A percentile compares a stretch with the other conserved stretches of the same genome.
These are phyloP conservation scores for Strigamia crassipes DNA, from an alignment of 2,888 invertebrate species.

Conservation along the genomic window DNA sequence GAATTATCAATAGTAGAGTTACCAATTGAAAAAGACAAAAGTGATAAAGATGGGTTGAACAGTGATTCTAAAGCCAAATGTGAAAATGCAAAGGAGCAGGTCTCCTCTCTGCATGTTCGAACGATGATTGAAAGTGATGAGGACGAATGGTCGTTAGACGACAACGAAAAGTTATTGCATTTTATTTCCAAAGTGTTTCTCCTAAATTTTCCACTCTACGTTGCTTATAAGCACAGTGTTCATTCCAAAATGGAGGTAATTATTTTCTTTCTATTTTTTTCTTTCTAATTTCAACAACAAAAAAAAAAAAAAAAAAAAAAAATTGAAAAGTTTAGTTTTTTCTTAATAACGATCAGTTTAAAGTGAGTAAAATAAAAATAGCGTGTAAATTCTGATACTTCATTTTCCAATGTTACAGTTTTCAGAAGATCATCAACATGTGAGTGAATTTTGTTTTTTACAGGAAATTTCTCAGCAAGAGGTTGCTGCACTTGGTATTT, in stretches of 20 bases:
- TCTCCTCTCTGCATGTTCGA: slow-evolving; percentile 23
- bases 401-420: slow-evolving; percentile 15
- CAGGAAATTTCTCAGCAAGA: slow-evolving; percentile 80
- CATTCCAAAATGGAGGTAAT: slow-evolving; percentile 72
- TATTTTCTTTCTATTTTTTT: slow-evolving; percentile 21
- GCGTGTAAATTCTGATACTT: background rate
- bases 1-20: slow-evolving; percentile 21
- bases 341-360: background rate
- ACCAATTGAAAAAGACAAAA: slow-evolving; percentile 53
- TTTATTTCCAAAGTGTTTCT: slow-evolving; percentile 86
- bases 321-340: background rate
- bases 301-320: no score
- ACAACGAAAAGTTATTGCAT: slow-evolving; percentile 85
- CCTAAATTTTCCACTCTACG: slow-evolving; percentile 77
- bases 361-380: background rate
- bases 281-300: background rate
- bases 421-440: slow-evolving; percentile 33
- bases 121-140: slow-evolving; percentile 38
- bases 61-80: slow-evolving; percentile 50
- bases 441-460: slow-evolving; percentile 44
- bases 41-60: slow-evolving; percentile 55
- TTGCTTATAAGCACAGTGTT: slow-evolving; percentile 78
- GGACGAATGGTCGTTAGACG: slow-evolving; percentile 72
- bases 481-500: slow-evolving; percentile 75
- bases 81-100: slow-evolving; percentile 27